Evolutionary conservation across 2,797 vertebrate genomes (phyloP).

Genomic region (Philypnodon macrostomus): DNA sequence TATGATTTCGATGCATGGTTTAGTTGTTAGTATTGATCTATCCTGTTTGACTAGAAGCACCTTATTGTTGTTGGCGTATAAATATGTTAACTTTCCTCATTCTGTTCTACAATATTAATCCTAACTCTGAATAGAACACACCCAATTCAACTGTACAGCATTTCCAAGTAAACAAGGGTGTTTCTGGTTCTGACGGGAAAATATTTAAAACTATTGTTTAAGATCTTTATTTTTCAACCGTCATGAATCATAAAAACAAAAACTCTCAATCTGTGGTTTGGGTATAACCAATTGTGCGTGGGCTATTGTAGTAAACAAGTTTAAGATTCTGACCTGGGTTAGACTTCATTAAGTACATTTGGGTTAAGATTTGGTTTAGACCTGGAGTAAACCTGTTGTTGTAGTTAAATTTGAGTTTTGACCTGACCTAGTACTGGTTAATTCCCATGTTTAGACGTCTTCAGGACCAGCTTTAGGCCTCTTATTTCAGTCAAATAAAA

Average conservation of each 20-base stretch:
- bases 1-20: background rate
- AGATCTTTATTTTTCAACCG: too few relatives aligned
- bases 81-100: background rate
- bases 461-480: too few relatives aligned
- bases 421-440: too few relatives aligned
- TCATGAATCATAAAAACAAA: background rate
- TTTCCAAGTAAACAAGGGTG: background rate
- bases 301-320: too few relatives aligned
- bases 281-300: too few relatives aligned
- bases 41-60: background rate
- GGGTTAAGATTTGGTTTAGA: too few relatives aligned
- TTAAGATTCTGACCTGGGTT: too few relatives aligned
- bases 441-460: too few relatives aligned
- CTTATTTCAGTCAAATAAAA: too few relatives aligned
- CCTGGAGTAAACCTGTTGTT: too few relatives aligned
- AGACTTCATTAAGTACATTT: too few relatives aligned
- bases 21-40: background rate
- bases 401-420: too few relatives aligned
- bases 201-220: background rate
- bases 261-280: conserved; percentile 7
- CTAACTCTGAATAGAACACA: background rate
- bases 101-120: background rate
- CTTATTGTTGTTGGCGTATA: background rate
- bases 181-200: background rate
- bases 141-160: background rate